Evolutionary conservation across 2,888 invertebrate species (phyloP), one percentile per base, ranked within the genome.

Genomic region (Ischnus inquisitorius): DNA sequence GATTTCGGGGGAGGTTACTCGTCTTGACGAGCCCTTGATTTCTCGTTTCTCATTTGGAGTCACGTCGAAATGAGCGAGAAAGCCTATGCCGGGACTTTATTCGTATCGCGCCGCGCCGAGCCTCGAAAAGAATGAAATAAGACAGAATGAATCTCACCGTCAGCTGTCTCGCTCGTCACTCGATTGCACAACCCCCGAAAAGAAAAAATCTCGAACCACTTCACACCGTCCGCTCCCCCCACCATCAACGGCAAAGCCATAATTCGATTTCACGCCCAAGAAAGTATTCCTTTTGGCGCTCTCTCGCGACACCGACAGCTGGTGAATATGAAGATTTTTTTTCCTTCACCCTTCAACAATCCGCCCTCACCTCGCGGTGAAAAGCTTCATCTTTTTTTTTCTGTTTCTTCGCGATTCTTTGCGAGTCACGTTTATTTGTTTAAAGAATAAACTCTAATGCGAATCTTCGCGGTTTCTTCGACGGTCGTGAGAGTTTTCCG

Each of bases 41-140:
- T 72, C 72, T 81, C 65, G 78, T 60, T 84, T 81, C 81, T 81
- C 81, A 79, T 84, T 84, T 84, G 71, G 60, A 60, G 68, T 51
- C 65, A 46, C 64, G 78, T 71, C 75, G 65, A 75, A 75, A 80
- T 74, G 80, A 81, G 64, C 39, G 62, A 62, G 22, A 77, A 62
- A 69, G 46, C 54, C 41, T 69, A 65, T 48, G 89, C 90, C 12
- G 88, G 34, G 90, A 88, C 90, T 90, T 89, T 87, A 89, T 88
- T 89, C 88, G 87, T 51, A 10, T 16, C 25, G 43, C 28, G 46
- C 6, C 74, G 16, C 46, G 28, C 48, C 41, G n/a, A 10, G 25
- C 22, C 51, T 43, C 34, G 65, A 39, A 76, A 76, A 19, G 62
- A 84, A 79, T 22, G 62, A 65, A 57, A 71, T 48, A 16, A 65